These are phyloP conservation scores for Rhinella marina DNA, from an alignment of 2,797 vertebrate species.

Conservation along the genomic window DNA sequence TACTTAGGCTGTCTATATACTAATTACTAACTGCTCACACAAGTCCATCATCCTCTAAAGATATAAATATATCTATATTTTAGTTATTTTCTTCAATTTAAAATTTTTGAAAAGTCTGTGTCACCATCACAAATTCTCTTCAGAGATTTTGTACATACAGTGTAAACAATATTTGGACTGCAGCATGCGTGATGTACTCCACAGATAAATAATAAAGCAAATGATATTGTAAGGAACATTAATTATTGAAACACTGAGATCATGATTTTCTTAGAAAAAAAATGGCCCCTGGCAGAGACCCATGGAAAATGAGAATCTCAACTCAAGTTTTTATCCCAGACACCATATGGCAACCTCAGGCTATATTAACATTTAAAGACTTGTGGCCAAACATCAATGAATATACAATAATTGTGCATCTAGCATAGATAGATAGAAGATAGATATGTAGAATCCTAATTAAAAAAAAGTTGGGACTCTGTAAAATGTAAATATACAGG, in stretches of 20 bases:
- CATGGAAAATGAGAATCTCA: slow-evolving; percentile 40
- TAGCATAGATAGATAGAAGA: not conserved
- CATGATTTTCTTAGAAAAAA: slow-evolving; percentile 48
- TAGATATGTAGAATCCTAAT: too few relatives aligned
- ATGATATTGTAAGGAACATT: slow-evolving; percentile 52
- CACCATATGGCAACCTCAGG: slow-evolving; percentile 54
- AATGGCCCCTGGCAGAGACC: slow-evolving; percentile 38
- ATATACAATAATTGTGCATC: slow-evolving; percentile 24
- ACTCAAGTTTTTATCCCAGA: slow-evolving; percentile 30
- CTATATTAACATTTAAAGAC: slow-evolving; percentile 60
- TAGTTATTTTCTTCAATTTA: too few relatives aligned
- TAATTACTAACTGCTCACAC: too few relatives aligned
- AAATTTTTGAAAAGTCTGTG: not conserved
- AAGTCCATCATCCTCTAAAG: too few relatives aligned
- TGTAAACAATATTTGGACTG: not conserved
- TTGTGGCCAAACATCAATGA: slow-evolving; percentile 54
- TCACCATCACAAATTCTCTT: not conserved
- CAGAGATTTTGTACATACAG: not conserved
- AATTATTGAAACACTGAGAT: slow-evolving; percentile 59
- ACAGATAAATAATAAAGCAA: slow-evolving; percentile 18
- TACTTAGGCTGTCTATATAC: too few relatives aligned
- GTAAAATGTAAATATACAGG: too few relatives aligned
- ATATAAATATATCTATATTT: too few relatives aligned
- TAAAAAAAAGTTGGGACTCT: too few relatives aligned
- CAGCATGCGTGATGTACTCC: not conserved